phyloP scores from a whole-genome alignment of 2,797 vertebrate genomes.

The Onychomys leucogaster region DNA sequence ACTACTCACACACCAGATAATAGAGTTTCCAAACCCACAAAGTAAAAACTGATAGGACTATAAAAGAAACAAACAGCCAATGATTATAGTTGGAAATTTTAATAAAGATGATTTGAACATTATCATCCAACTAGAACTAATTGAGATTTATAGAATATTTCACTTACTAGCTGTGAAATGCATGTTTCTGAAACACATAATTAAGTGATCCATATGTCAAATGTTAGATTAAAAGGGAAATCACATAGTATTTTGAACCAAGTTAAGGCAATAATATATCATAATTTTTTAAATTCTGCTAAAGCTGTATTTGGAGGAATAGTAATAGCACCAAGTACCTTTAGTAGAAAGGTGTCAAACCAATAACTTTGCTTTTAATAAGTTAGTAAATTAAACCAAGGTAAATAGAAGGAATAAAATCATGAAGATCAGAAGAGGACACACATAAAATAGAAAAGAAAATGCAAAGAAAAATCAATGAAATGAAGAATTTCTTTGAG shows the following conservation, averaged over 20 bases:
- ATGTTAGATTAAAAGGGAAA: not conserved
- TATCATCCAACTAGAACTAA: not conserved
- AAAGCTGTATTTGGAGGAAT: not conserved
- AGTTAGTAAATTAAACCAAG: not conserved
- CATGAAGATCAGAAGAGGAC: not conserved
- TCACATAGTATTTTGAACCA: not conserved
- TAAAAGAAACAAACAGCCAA: not conserved
- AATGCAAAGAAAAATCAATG: not conserved
- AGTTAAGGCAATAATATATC: not conserved
- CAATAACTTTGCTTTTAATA: not conserved
- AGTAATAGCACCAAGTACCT: not conserved
- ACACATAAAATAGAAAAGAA: not conserved
- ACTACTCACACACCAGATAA: not conserved
- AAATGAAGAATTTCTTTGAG: not conserved
- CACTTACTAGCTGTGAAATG: not conserved
- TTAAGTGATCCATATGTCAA: not conserved
- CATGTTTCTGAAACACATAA: not conserved
- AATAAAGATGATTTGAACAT: not conserved
- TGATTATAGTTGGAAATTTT: not conserved
- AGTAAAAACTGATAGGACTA: not conserved
- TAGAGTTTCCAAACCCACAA: not conserved
- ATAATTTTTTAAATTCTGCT: not conserved
- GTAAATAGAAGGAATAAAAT: conserved; percentile 20
- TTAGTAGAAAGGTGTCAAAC: not conserved
- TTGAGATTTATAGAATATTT: not conserved